phyloP scores from a whole-genome alignment of 2,113 vertebrate genomes.

The Ctenodactylus gundi region DNA sequence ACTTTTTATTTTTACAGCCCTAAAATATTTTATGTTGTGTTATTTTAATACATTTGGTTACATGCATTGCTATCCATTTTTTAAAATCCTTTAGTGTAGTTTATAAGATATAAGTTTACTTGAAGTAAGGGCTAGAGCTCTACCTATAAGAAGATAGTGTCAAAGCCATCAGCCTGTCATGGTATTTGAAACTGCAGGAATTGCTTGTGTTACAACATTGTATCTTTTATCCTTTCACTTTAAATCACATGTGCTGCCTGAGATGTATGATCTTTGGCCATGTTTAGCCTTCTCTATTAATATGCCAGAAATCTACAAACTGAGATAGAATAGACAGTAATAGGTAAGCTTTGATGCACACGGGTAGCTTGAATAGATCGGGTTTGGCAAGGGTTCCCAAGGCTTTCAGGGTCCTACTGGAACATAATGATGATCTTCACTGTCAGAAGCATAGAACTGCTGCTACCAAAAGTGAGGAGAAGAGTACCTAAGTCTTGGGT shows the following conservation, averaged over 20 bases:
- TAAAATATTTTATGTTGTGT: conserved; percentile 20
- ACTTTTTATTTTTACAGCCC: conserved; percentile 34
- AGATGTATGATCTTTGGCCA: not conserved
- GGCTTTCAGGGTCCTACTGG: not conserved
- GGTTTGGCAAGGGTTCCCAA: not conserved
- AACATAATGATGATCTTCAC: not conserved
- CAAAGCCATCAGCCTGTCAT: not conserved
- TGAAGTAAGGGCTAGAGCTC: not conserved
- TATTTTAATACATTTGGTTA: conserved; percentile 26
- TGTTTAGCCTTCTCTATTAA: conserved; percentile 23
- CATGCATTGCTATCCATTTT: not conserved
- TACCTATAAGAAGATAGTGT: conserved; percentile 35
- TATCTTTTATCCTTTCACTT: not conserved
- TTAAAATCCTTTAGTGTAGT: not conserved
- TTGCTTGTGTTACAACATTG: conserved; percentile 13
- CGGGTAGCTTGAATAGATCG: not conserved
- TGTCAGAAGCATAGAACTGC: not conserved
- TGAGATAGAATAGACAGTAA: not conserved
- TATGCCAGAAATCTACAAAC: conserved; percentile 25
- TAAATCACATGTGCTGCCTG: not conserved
- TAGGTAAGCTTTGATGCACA: not conserved
- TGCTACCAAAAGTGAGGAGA: not conserved
- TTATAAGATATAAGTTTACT: not conserved
- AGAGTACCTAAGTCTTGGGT: not conserved
- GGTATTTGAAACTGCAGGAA: not conserved